Base-by-base conservation (phyloP, 2,888 invertebrate genomes). In the Chironomus tentans region DNA sequence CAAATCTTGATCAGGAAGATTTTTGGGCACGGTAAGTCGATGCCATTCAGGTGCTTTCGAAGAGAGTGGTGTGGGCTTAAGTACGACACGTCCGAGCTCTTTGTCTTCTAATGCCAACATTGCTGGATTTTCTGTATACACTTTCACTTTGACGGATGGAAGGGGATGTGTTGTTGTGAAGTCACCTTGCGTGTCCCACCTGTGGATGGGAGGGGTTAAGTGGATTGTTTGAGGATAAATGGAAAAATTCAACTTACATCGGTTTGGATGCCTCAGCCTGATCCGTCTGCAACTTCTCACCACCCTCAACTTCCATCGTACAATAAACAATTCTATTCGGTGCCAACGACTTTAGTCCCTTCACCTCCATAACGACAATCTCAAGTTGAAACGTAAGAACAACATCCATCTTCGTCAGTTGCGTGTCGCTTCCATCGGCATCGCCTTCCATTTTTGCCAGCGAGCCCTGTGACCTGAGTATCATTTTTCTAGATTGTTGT, bases 141-240 rank as follows among this genome's bases (percentile, higher is more conserved):
- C 85, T 84, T 99, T 98, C 4, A 99, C 94, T 87, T 99, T 99
- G 15, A 99, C 98, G 21, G 94, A 90, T 65, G 99, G 99, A 78
- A 99, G 87, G 1, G 98, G 95, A 83, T 98, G 97, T 77, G 95
- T 97, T 75, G 98, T 99, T 79, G 96, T 94, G 85, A 99, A 99
- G 85, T 99, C 99, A 76, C 98, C 99, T 87, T 98, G 98, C 0
- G 98, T 99, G 82, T 99, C 99, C 99, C 99, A 99, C 90, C 95
- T 96, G 7, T 18, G 50, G 13, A 24, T 24, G 22, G 22, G 2
- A 24, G n/a, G n/a, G n/a, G n/a, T n/a, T n/a, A n/a, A n/a, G n/a
- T n/a, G n/a, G n/a, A n/a, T n/a, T n/a, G n/a, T n/a, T n/a, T n/a
- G n/a, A n/a, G n/a, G n/a, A n/a, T n/a, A n/a, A n/a, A n/a, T n/a